phyloP scores from a whole-genome alignment of 2,113 vertebrate species.

The Pygoscelis adeliae region DNA sequence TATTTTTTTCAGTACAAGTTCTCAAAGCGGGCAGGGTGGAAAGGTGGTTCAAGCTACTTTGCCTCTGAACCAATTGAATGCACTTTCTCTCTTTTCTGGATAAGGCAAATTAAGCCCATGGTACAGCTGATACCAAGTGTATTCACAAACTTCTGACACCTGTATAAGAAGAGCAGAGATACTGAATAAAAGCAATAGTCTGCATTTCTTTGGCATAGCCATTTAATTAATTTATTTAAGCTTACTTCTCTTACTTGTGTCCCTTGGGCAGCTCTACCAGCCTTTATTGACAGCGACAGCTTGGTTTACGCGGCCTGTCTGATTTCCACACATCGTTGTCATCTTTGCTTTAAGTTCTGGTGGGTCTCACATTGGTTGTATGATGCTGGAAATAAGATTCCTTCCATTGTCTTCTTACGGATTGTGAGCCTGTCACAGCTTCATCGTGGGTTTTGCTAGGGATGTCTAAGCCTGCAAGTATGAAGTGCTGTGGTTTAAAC shows the following conservation, averaged over 20 bases:
- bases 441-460: background rate
- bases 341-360: background rate
- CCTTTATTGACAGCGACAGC: background rate
- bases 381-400: background rate
- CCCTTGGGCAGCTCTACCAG: background rate
- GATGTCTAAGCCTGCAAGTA: rapidly evolving
- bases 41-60: background rate
- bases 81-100: background rate
- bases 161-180: background rate
- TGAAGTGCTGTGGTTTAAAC: background rate
- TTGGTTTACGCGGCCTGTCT: background rate
- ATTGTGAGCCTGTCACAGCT: background rate
- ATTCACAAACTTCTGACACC: background rate
- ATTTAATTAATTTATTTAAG: background rate
- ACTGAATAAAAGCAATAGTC: background rate
- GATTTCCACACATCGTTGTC: rapidly evolving
- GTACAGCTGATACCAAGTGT: background rate
- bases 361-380: background rate
- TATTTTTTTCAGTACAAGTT: background rate
- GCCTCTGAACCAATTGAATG: background rate
- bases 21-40: background rate
- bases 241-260: background rate
- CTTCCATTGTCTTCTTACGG: background rate
- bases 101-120: background rate
- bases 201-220: background rate